Percentiles rank a stretch among this genome's conserved stretches.
Evolutionary conservation across 2,888 invertebrate species (phyloP).

Genomic region (Rhaphigaster nebulosa): DNA sequence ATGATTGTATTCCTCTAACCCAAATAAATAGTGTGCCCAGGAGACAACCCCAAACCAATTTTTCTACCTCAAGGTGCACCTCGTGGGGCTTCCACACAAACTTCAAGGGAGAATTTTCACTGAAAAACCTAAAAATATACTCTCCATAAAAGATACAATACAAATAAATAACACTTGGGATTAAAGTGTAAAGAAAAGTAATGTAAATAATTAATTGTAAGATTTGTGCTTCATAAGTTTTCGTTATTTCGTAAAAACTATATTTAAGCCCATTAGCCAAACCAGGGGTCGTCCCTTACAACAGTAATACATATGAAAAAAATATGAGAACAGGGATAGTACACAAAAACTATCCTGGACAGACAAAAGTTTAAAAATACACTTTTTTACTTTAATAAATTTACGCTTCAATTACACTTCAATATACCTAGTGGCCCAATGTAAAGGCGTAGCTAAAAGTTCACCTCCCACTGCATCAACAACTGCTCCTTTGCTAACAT

Average conservation of each 20-base stretch:
- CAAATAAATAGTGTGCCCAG: too few species aligned
- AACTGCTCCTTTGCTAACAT: conserved; percentile 86
- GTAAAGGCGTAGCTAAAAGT: conserved; percentile 94
- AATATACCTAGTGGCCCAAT: conserved; percentile 91
- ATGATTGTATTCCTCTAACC: too few species aligned
- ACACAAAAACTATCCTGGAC: neutral
- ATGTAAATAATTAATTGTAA: neutral
- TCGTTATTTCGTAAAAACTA: neutral
- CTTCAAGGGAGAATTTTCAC: too few species aligned
- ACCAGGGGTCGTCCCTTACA: neutral
- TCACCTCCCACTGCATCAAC: conserved; percentile 97
- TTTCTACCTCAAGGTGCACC: too few species aligned
- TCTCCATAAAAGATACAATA: neutral
- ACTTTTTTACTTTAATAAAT: neutral
- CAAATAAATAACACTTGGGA: neutral
- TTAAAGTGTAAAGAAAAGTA: neutral
- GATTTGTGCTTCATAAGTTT: neutral
- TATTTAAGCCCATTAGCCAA: neutral
- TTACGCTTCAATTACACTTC: neutral
- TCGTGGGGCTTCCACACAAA: too few species aligned
- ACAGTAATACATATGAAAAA: neutral
- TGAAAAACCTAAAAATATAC: neutral
- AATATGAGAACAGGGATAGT: neutral
- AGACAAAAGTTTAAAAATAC: neutral
- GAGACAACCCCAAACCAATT: too few species aligned